Evolutionary conservation across 2,888 invertebrate species (phyloP).

Genomic region (Cryptocephalus primarius): DNA sequence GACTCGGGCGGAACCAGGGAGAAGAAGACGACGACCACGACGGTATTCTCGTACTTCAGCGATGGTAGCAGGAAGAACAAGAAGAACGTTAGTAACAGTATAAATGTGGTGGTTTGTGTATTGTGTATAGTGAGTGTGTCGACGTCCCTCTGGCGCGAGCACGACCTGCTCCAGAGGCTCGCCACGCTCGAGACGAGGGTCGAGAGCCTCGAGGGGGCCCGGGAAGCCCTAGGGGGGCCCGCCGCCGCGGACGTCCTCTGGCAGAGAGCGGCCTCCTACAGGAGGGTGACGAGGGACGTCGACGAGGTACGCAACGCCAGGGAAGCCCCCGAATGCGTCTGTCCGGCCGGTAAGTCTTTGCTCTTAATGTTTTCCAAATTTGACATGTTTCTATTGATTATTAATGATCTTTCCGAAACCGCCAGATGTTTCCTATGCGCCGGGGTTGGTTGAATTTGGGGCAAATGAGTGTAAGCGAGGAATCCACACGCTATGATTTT

Average conservation of each 20-base stretch:
- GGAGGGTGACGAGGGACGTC: constrained; percentile 34
- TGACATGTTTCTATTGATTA: too few relatives aligned
- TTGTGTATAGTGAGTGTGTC: constrained; percentile 52
- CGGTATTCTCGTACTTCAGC: too few relatives aligned
- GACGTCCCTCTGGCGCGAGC: constrained; percentile 50
- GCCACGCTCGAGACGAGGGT: constrained; percentile 47
- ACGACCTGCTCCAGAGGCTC: constrained; percentile 43
- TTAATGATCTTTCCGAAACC: too few relatives aligned
- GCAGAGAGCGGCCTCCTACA: constrained; percentile 43
- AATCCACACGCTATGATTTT: too few relatives aligned
- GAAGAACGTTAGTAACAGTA: constrained; percentile 12
- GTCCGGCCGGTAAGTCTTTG: constrained; percentile 59
- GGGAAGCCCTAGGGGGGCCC: constrained; percentile 12
- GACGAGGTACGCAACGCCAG: constrained; percentile 37
- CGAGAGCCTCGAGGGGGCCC: constrained; percentile 38
- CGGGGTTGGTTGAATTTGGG: too few relatives aligned
- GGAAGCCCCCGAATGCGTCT: constrained; percentile 55
- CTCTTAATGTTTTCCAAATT: too few relatives aligned
- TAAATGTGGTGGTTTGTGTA: constrained; percentile 48
- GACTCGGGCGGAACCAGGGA: too few relatives aligned
- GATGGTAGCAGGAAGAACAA: background rate
- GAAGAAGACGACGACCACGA: too few relatives aligned
- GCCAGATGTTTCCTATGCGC: too few relatives aligned
- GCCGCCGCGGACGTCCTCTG: constrained; percentile 35
- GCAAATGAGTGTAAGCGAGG: too few relatives aligned